These are phyloP conservation scores for Austrolebias charrua DNA, from an alignment of 2,797 vertebrate species.

Conservation along the genomic window DNA sequence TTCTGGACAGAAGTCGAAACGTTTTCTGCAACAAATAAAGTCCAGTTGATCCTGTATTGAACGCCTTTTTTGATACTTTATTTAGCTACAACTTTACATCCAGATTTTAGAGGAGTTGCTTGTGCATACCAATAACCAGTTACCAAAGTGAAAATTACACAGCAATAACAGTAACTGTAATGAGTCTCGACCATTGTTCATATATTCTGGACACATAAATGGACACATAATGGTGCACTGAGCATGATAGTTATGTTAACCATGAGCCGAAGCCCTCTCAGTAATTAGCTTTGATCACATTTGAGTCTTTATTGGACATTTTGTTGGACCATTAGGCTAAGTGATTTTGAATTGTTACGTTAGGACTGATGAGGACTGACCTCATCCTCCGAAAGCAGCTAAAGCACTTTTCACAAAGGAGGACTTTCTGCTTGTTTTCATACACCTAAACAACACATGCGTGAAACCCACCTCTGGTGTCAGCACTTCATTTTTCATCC, in stretches of 20 bases:
- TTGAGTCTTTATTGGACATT: slow-evolving; percentile 44
- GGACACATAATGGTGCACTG: slow-evolving; percentile 48
- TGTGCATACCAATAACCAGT: not conserved
- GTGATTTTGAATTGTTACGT: slow-evolving; percentile 39
- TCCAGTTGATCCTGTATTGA: no score
- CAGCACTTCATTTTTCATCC: slow-evolving; percentile 44
- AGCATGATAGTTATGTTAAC: slow-evolving; percentile 46
- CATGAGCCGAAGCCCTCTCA: slow-evolving; percentile 36
- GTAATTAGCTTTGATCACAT: slow-evolving; percentile 46
- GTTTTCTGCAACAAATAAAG: no score
- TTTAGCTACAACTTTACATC: not conserved
- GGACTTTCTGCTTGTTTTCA: not conserved
- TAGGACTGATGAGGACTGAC: slow-evolving; percentile 33
- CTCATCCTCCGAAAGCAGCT: slow-evolving; percentile 14
- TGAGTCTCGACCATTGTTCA: slow-evolving; percentile 13
- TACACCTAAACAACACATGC: slow-evolving; percentile 11
- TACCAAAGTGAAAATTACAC: not conserved
- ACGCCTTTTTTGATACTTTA: no score
- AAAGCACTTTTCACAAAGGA: not conserved
- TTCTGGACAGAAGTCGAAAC: no score
- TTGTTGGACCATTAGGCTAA: slow-evolving; percentile 51
- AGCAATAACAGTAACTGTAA: not conserved
- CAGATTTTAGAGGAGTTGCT: not conserved
- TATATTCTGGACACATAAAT: slow-evolving; percentile 40
- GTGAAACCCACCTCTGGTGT: slow-evolving; percentile 2